Evolutionary conservation across 1,140 invertebrate genomes (phyloP).

Genomic region (Whitmania pigra): DNA sequence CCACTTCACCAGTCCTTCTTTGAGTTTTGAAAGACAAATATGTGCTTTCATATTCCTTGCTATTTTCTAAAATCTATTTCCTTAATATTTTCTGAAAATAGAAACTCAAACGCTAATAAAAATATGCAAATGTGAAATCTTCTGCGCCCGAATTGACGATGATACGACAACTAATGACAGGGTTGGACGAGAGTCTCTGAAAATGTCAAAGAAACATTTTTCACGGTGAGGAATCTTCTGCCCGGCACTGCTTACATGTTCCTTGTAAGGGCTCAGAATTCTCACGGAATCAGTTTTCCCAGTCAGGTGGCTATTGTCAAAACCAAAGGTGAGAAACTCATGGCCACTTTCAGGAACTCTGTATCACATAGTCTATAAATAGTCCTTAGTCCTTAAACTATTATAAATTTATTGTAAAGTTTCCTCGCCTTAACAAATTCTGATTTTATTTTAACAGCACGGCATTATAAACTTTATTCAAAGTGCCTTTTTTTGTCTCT

Average conservation of each 20-base stretch:
- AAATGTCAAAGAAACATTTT: slow-evolving; percentile 49
- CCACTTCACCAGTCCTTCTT: too few relatives aligned
- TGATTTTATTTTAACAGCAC: background rate
- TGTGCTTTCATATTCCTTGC: too few relatives aligned
- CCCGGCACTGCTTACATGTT: slow-evolving; percentile 74
- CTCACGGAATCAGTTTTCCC: slow-evolving; percentile 55
- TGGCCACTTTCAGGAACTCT: background rate
- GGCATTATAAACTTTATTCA: too few relatives aligned
- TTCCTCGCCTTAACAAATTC: background rate
- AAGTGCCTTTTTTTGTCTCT: too few relatives aligned
- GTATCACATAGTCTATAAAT: slow-evolving; percentile 2
- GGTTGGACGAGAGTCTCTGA: slow-evolving; percentile 62
- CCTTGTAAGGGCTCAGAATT: slow-evolving; percentile 72
- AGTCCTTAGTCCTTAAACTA: background rate
- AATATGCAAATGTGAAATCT: too few relatives aligned
- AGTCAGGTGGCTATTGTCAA: slow-evolving; percentile 43
- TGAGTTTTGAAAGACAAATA: too few relatives aligned
- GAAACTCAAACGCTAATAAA: too few relatives aligned
- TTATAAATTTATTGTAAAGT: background rate
- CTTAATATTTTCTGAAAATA: too few relatives aligned
- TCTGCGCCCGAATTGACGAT: too few relatives aligned
- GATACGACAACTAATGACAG: slow-evolving; percentile 41
- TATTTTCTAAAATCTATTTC: too few relatives aligned
- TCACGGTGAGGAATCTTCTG: slow-evolving; percentile 55
- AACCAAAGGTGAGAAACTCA: slow-evolving; percentile 36